Conservation (phyloP, 2,888 invertebrate genomes). For the Drosophila mercatorum region DNA sequence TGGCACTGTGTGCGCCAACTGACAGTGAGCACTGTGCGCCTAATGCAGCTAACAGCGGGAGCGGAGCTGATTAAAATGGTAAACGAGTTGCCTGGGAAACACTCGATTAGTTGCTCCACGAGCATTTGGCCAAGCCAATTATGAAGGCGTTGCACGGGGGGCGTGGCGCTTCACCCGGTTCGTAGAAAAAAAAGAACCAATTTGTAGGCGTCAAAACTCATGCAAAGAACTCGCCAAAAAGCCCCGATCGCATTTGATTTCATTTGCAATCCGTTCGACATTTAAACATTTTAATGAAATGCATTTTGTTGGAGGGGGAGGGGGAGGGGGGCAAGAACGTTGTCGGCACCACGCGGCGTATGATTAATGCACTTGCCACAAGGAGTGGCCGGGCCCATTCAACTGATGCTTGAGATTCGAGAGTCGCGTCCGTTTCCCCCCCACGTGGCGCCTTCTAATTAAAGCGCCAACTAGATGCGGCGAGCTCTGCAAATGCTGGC, state of each 20-base stretch:
- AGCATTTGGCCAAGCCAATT: conserved; percentile 29
- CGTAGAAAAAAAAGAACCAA: conserved; percentile 11
- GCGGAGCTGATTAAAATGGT: conserved; percentile 46
- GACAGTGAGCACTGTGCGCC: conserved; percentile 33
- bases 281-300: conserved; percentile 49
- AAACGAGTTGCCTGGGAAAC: conserved; percentile 52
- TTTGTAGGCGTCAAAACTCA: conserved; percentile 40
- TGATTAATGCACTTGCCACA: conserved; percentile 61
- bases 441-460: conserved; percentile 69
- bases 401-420: conserved; percentile 60
- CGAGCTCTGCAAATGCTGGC: conserved; percentile 33
- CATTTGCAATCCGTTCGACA: conserved; percentile 50
- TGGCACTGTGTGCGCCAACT: conserved; percentile 33
- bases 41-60: conserved; percentile 7
- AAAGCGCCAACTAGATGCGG: conserved; percentile 36
- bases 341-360: conserved; percentile 47
- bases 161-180: conserved; percentile 42
- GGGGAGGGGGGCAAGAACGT: neutral
- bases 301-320: conserved; percentile 3
- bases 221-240: conserved; percentile 39
- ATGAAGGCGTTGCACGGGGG: conserved; percentile 43
- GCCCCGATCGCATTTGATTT: conserved; percentile 54
- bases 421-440: conserved; percentile 25
- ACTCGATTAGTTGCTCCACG: conserved; percentile 16
- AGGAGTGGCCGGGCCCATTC: conserved; percentile 38